Evolutionary conservation across 2,797 vertebrate species (phyloP), one percentile per base, ranked within the genome.

Genomic region (Ctenosaura bakeri): DNA sequence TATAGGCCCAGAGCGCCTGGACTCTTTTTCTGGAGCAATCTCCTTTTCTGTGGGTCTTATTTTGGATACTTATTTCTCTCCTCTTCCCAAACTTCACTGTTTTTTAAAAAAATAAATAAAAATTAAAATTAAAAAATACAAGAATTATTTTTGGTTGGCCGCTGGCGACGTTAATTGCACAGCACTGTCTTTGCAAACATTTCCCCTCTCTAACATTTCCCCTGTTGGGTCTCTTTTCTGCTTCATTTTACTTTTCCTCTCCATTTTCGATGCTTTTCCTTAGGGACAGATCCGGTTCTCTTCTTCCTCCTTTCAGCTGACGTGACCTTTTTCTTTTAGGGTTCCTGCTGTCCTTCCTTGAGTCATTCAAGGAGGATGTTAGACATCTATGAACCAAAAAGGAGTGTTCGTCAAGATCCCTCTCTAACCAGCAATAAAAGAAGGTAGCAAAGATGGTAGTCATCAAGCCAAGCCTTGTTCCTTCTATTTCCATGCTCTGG

Each of bases 351-450:
- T 83, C 20, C 18, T 38, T 76, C 54, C 66, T 85, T 92, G 94
- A 95, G 91, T 95, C 95, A 94, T 85, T 32, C 4, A 46, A 79
- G 93, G 93, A 93, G 94, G 94, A 94, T 94, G 91, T 94, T 54
- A 93, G 92, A 84, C 81, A 85, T 38, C 73, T 59, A 6, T 18
- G 79, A 18, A 29, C 71, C 29, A 4, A 9, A 2, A 42, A 22
- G 10, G 54, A 4, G 12, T 38, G 32, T 71, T 80, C 4, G 16
- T 38, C 32, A 46, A 29, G 59, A 66, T 22, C 29, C 69, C 83
- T 62, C 73, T 18, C 42, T 29, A 6, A 5, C 16, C 42, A 74
- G 87, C 62, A 0, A 0, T 32, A 26, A 29, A 71, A 26, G 24
- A 46, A 46, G 66, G 9, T 7, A 4, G 73, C 22, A 3, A 22